Evolutionary conservation across 2,888 invertebrate species (phyloP).

Genomic region (Achlya flavicornis): DNA sequence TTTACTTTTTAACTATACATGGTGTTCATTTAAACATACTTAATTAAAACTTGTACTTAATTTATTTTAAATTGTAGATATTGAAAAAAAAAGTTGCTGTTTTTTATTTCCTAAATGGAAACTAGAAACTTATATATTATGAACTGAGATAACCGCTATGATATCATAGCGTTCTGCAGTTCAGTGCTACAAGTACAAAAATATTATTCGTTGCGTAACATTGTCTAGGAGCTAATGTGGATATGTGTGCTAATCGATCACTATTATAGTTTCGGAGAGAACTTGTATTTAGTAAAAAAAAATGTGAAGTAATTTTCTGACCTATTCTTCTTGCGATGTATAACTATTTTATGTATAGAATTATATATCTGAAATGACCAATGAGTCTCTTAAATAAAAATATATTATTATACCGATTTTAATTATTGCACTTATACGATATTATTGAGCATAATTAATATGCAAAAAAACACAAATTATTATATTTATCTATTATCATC

Average conservation of each 20-base stretch:
- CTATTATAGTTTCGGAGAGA: slow-evolving; percentile 20
- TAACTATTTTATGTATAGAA: neutral
- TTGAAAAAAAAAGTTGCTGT: no score
- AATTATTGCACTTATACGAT: no score
- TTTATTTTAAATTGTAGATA: no score
- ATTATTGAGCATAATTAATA: neutral
- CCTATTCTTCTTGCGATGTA: neutral
- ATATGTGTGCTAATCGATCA: slow-evolving; percentile 64
- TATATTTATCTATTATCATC: no score
- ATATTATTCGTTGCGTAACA: slow-evolving; percentile 12
- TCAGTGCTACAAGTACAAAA: slow-evolving; percentile 33
- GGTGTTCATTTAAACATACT: neutral
- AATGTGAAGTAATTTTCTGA: neutral
- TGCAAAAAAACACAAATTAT: neutral
- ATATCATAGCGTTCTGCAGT: slow-evolving; percentile 37
- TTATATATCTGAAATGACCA: neutral
- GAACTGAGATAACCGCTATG: slow-evolving; percentile 39
- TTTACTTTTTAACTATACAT: neutral
- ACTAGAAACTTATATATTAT: no score
- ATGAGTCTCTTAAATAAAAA: no score
- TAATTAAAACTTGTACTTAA: neutral
- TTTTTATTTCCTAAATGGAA: no score
- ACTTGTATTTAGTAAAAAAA: neutral
- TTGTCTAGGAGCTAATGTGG: slow-evolving; percentile 60
- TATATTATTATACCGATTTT: no score